Percentiles rank a stretch among this genome's conserved stretches.
These are phyloP conservation scores for Etheostoma perlongum DNA, from an alignment of 2,797 vertebrate species.

Conservation along the genomic window DNA sequence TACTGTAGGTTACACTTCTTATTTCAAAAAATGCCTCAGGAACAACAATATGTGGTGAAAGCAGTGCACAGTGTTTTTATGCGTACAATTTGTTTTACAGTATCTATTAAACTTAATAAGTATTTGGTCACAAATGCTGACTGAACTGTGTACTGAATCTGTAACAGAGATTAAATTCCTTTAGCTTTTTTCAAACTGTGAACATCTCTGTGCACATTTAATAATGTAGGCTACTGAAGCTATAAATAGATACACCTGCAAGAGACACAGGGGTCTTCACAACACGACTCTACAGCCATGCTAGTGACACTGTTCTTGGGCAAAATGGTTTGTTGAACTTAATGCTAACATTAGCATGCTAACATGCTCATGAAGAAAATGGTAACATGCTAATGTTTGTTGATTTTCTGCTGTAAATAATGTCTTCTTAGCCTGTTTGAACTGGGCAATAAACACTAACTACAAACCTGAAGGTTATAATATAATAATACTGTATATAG, in stretches of 20 bases:
- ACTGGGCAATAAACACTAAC: too few species aligned
- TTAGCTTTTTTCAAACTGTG: background rate
- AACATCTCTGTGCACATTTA: conserved; percentile 11
- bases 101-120: background rate
- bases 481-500: too few species aligned
- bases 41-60: background rate
- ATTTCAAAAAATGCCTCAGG: too few species aligned
- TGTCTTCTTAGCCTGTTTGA: too few species aligned
- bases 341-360: too few species aligned
- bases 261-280: background rate
- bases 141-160: background rate
- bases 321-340: too few species aligned
- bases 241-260: background rate
- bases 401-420: too few species aligned
- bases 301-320: background rate
- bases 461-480: too few species aligned
- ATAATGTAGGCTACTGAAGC: background rate
- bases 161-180: background rate
- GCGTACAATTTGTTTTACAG: background rate
- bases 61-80: conserved; percentile 1
- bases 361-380: too few species aligned
- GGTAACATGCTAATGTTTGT: too few species aligned
- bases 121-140: background rate
- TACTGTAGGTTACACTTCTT: background rate
- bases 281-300: background rate